Percentiles rank a stretch among this genome's conserved stretches.
These are phyloP conservation scores for Rhyacophila evoluta DNA, from an alignment of 2,888 invertebrate species.

Conservation along the genomic window DNA sequence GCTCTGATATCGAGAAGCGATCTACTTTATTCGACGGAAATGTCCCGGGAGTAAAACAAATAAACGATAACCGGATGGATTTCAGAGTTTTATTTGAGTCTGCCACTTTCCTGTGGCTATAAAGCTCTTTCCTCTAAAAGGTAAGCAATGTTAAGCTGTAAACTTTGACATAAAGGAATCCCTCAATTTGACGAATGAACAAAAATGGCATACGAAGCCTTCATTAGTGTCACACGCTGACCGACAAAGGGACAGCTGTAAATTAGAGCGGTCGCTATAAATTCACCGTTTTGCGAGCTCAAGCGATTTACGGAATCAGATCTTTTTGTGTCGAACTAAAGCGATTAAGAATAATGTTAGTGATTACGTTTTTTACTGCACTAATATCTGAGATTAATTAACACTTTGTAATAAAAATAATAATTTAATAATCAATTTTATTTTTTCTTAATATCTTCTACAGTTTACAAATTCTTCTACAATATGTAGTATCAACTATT, in stretches of 20 bases:
- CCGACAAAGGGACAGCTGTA: conserved; percentile 29
- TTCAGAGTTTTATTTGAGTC: not conserved
- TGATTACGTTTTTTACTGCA: too few relatives aligned
- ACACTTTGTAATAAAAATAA: too few relatives aligned
- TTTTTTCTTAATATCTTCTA: too few relatives aligned
- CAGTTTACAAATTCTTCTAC: too few relatives aligned
- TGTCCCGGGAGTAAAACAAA: too few relatives aligned
- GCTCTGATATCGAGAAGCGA: too few relatives aligned
- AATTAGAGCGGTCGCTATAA: conserved; percentile 1
- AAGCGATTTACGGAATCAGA: conserved; percentile 6
- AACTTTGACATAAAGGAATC: conserved; percentile 15
- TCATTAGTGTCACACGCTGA: conserved; percentile 33
- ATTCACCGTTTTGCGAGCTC: not conserved
- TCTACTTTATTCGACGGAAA: too few relatives aligned
- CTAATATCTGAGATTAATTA: too few relatives aligned
- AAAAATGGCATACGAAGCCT: conserved; percentile 11
- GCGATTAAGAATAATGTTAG: not conserved
- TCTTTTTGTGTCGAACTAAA: not conserved
- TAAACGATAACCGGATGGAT: not conserved
- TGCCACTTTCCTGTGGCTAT: not conserved
- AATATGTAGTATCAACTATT: too few relatives aligned
- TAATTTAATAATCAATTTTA: too few relatives aligned
- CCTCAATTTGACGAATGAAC: conserved; percentile 11
- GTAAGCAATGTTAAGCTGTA: conserved; percentile 15
- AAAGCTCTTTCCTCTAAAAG: not conserved